Evolutionary conservation across 2,888 invertebrate species (phyloP), one percentile per base, ranked within the genome.

Genomic region (Ectobius pallidus): DNA sequence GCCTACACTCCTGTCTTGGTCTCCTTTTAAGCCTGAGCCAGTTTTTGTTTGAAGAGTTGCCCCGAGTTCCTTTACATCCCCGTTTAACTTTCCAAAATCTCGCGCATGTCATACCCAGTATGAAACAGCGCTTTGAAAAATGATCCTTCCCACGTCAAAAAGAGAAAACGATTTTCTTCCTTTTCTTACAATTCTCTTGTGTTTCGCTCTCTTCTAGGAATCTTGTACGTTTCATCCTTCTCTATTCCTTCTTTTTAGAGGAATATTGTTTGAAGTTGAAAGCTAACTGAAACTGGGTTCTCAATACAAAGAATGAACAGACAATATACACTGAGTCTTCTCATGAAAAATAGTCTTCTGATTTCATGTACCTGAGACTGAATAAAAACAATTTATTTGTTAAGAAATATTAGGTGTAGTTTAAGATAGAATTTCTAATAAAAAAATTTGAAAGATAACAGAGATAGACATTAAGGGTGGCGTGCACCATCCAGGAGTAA

Each of bases 101-200:
- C 58, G 27, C 30, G 27, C 25, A 30, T 25, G 30, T 22, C 58
- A 25, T n/a, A 30, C 58, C 58, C n/a, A 18, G 58, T 27, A 30
- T 30, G 30, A 58, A 16, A 30, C 58, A 58, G 6, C 58, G 58
- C 58, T 63, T 71, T 71, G 71, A 71, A 65, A 71, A 71, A 71
- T 71, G 71, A 63, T 70, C 58, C 62, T 44, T 70, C 44, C 42
- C 58, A 25, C 62, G 58, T 55, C 52, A 58, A 58, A 70, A 70
- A 61, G 27, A 62, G 62, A 70, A 70, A 55, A 62, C 42, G 46
- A 49, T 71, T 30, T 42, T 69, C 34, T 58, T 55, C 34, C 39
- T 30, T 58, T 58, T 58, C 58, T n/a, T 25, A 30, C n/a, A 27
- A n/a, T 58, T 58, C 30, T 30, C 30, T 30, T 58, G n/a, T 30